Percentiles rank a stretch among this genome's conserved stretches.
These are phyloP conservation scores for Hyperoplus lanceolatus DNA, from an alignment of 2,797 vertebrate genomes.

Conservation along the genomic window DNA sequence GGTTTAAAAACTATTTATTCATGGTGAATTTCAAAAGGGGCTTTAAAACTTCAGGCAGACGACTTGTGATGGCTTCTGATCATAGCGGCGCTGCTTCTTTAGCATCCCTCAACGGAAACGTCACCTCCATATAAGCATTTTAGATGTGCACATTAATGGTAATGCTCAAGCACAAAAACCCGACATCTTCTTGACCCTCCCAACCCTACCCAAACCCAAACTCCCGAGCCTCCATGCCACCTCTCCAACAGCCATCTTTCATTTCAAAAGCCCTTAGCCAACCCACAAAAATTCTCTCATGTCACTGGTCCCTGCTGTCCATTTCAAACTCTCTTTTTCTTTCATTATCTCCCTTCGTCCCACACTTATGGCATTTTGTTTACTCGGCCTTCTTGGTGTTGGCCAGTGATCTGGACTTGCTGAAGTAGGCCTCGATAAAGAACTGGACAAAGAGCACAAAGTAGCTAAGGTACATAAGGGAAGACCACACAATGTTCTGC, in stretches of 20 bases:
- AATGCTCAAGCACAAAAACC: slow-evolving; percentile 78
- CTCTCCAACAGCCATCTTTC: slow-evolving; percentile 32
- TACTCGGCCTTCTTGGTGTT: slow-evolving; percentile 84
- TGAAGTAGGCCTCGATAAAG: slow-evolving; percentile 96
- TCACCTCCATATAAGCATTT: slow-evolving; percentile 55
- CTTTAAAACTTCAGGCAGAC: slow-evolving; percentile 72
- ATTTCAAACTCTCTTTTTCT: slow-evolving; percentile 43
- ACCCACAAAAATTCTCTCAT: slow-evolving; percentile 35
- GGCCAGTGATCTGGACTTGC: slow-evolving; percentile 86
- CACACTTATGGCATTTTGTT: slow-evolving; percentile 75
- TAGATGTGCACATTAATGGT: slow-evolving; percentile 80
- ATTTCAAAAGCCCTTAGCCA: slow-evolving; percentile 19
- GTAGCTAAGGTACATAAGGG: slow-evolving; percentile 99
- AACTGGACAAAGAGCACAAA: slow-evolving; percentile 99
- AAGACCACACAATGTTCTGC: slow-evolving; percentile 98
- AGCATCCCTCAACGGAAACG: slow-evolving; percentile 60
- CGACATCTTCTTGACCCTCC: slow-evolving; percentile 38
- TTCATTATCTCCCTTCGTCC: slow-evolving; percentile 50
- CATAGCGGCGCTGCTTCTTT: slow-evolving; percentile 59
- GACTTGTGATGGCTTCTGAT: slow-evolving; percentile 71
- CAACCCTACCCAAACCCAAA: slow-evolving; percentile 21
- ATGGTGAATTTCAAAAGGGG: slow-evolving; percentile 68
- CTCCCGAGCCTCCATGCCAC: slow-evolving; percentile 3
- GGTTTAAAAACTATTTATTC: slow-evolving; percentile 58
- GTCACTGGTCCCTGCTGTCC: slow-evolving; percentile 68